Conservation (phyloP, 2,797 vertebrate genomes). For the Sebastes goodei region DNA sequence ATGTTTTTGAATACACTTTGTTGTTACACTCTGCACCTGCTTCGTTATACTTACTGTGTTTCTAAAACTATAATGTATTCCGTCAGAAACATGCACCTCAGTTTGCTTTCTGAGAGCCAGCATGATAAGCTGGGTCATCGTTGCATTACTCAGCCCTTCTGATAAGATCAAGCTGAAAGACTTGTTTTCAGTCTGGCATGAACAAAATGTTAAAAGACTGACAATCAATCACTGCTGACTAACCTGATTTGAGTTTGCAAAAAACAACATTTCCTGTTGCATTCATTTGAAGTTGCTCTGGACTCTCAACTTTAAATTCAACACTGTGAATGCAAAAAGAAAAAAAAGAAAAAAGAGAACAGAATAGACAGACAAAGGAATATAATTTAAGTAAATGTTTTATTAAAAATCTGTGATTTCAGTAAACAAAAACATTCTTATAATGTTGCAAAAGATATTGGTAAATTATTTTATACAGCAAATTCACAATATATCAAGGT, state of each 20-base stretch:
- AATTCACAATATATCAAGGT: conserved; percentile 28
- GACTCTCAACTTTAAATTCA: neutral
- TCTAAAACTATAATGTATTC: neutral
- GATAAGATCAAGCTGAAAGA: no score
- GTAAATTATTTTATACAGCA: conserved; percentile 25
- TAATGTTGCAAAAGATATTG: neutral
- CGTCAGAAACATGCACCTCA: neutral
- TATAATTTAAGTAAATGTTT: conserved; percentile 19
- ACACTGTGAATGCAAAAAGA: neutral
- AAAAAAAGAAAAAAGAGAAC: neutral
- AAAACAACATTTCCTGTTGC: no score
- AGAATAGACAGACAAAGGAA: neutral
- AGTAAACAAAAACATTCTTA: conserved; percentile 14
- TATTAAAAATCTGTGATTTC: conserved; percentile 54
- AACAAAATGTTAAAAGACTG: neutral
- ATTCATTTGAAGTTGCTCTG: neutral
- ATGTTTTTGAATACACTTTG: neutral
- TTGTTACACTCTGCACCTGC: no score
- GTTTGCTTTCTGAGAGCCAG: neutral
- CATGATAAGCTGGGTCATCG: no score
- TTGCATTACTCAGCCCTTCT: no score
- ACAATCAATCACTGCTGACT: neutral
- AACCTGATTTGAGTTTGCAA: neutral
- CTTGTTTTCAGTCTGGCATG: no score
- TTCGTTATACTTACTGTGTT: neutral